Percentiles rank a stretch among this genome's conserved stretches.
Conservation (phyloP, 2,113 vertebrate species). For the Hipposideros armiger region DNA sequence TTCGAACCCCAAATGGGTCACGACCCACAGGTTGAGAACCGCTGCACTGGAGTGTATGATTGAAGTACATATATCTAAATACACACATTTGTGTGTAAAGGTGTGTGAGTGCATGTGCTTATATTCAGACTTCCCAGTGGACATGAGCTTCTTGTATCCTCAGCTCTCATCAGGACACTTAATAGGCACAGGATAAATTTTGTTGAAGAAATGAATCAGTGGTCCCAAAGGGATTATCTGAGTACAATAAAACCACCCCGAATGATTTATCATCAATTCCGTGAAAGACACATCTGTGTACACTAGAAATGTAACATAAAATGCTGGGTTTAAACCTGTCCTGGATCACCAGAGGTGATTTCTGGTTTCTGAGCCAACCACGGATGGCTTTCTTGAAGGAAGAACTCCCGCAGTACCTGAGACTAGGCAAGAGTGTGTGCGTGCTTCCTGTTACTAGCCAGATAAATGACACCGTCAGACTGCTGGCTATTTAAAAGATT, state of each 20-base stretch:
- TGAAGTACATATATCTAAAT: neutral
- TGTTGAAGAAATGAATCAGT: slow-evolving; percentile 26
- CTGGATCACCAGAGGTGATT: neutral
- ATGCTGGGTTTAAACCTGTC: neutral
- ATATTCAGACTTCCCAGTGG: neutral
- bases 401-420: neutral
- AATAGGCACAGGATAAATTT: neutral
- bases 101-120: neutral
- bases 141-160: neutral
- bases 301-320: neutral
- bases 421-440: neutral
- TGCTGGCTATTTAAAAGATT: neutral
- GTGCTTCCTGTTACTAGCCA: neutral
- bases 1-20: no score
- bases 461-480: neutral
- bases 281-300: neutral
- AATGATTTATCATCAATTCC: neutral
- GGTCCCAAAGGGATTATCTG: neutral
- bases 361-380: neutral
- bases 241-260: neutral
- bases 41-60: no score
- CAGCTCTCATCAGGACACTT: neutral
- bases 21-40: no score
- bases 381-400: neutral
- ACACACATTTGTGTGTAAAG: neutral